phyloP scores from a whole-genome alignment of 2,113 vertebrate genomes.

The Petromus typicus region DNA sequence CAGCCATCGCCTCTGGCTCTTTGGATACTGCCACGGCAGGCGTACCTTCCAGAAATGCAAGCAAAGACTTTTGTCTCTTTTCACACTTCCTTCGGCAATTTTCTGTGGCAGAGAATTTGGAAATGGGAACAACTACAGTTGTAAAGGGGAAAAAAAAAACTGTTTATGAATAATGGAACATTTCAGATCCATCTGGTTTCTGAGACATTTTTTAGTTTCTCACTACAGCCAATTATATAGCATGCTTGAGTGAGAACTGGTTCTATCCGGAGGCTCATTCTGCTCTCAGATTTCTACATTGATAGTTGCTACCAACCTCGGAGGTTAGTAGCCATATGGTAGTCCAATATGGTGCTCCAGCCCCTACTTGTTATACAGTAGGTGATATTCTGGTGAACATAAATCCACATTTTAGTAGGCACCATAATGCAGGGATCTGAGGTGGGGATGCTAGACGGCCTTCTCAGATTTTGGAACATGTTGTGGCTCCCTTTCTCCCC shows the following conservation, averaged over 20 bases:
- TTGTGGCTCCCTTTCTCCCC: conserved; percentile 82
- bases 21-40: fast-evolving
- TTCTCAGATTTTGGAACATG: conserved; percentile 79
- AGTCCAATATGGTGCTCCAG: conserved; percentile 90
- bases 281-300: conserved; percentile 90
- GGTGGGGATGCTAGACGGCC: conserved; percentile 63
- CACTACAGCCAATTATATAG: conserved; percentile 92
- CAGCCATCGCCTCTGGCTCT: neutral
- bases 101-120: conserved; percentile 86
- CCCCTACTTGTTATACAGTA: conserved; percentile 86
- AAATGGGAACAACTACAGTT: conserved; percentile 87
- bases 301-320: conserved; percentile 90
- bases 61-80: conserved; percentile 80
- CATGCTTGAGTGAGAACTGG: conserved; percentile 91
- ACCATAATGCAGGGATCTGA: conserved; percentile 66
- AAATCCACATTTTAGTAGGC: conserved; percentile 86
- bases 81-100: conserved; percentile 80
- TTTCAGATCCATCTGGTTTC: conserved; percentile 93
- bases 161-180: conserved; percentile 94
- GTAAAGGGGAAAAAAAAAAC: conserved; percentile 78
- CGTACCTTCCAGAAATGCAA: conserved; percentile 58
- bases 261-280: conserved; percentile 91
- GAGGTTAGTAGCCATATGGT: conserved; percentile 93
- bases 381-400: conserved; percentile 86
- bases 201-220: conserved; percentile 89